Percentiles rank a stretch among this genome's conserved stretches.
These are phyloP conservation scores for Orius laevigatus DNA, from an alignment of 1,140 invertebrate genomes.

Conservation along the genomic window DNA sequence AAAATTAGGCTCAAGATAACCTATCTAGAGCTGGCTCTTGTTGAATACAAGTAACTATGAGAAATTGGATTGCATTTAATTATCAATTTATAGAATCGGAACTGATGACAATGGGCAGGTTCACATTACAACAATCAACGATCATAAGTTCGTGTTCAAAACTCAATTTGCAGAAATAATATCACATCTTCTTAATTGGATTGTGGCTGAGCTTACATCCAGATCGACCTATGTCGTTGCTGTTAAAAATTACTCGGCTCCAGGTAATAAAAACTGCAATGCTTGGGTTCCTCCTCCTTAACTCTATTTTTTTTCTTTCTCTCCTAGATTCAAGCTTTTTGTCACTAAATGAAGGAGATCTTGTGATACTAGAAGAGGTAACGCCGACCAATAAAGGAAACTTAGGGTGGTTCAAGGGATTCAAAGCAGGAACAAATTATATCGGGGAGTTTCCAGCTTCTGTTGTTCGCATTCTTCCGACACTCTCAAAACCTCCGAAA, in stretches of 20 bases:
- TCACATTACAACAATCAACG: background rate
- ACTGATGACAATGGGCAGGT: background rate
- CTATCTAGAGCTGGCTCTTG: conserved; percentile 67
- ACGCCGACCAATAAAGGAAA: conserved; percentile 39
- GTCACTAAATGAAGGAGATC: conserved; percentile 59
- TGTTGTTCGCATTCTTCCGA: conserved; percentile 73
- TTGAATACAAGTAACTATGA: conserved; percentile 41
- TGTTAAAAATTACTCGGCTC: conserved; percentile 51
- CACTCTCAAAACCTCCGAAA: conserved; percentile 55
- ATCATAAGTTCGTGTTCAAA: conserved; percentile 1
- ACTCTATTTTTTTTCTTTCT: background rate
- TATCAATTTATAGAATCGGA: background rate
- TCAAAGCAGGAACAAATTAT: conserved; percentile 42
- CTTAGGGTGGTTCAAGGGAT: conserved; percentile 64
- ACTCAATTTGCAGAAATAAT: background rate
- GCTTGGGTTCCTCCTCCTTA: background rate
- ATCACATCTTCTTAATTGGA: conserved; percentile 60
- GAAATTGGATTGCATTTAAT: background rate
- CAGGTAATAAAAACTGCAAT: conserved; percentile 26
- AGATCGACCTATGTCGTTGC: conserved; percentile 72
- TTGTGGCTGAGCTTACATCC: conserved; percentile 74
- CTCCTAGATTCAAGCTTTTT: conserved; percentile 34
- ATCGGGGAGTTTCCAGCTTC: conserved; percentile 75
- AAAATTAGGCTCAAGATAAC: conserved; percentile 76
- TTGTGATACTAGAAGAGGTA: conserved; percentile 67